These are phyloP conservation scores for Heliconius himera DNA, from an alignment of 1,140 invertebrate species.

Conservation along the genomic window DNA sequence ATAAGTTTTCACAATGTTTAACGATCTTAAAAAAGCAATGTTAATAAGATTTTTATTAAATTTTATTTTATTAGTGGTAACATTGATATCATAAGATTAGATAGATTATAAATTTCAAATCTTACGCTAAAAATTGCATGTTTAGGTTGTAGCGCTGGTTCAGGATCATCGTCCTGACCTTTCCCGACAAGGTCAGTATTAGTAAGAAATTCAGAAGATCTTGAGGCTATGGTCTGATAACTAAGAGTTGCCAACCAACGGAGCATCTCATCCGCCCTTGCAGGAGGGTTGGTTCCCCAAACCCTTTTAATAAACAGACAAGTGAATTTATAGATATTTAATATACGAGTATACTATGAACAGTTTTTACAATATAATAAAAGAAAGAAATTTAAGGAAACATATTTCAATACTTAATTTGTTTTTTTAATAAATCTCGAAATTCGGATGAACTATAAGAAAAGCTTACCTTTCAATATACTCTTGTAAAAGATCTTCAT, in stretches of 20 bases:
- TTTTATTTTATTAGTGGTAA: no score
- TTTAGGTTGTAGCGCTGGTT: conserved; percentile 60
- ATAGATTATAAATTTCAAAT: neutral
- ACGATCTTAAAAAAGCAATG: conserved; percentile 48
- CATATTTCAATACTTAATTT: no score
- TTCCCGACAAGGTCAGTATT: conserved; percentile 53
- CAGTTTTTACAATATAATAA: no score
- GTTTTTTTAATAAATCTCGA: no score
- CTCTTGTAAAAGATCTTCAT: conserved; percentile 71
- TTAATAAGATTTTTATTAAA: no score
- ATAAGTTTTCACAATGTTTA: conserved; percentile 81
- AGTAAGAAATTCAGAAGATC: conserved; percentile 51
- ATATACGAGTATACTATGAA: no score
- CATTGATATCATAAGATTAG: no score
- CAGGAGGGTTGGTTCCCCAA: conserved; percentile 58
- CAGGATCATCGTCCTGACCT: conserved; percentile 37
- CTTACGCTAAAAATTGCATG: conserved; percentile 71
- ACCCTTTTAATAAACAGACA: conserved; percentile 35
- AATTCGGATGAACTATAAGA: no score
- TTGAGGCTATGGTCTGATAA: conserved; percentile 64
- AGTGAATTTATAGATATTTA: no score
- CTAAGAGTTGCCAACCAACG: conserved; percentile 71
- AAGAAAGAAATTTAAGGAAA: no score
- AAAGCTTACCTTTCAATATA: conserved; percentile 69
- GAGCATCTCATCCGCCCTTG: conserved; percentile 60